A percentile compares a stretch with the other conserved stretches of the same genome.
Conservation (phyloP, 2,113 vertebrate genomes). For the Cochlearius cochlearius region DNA sequence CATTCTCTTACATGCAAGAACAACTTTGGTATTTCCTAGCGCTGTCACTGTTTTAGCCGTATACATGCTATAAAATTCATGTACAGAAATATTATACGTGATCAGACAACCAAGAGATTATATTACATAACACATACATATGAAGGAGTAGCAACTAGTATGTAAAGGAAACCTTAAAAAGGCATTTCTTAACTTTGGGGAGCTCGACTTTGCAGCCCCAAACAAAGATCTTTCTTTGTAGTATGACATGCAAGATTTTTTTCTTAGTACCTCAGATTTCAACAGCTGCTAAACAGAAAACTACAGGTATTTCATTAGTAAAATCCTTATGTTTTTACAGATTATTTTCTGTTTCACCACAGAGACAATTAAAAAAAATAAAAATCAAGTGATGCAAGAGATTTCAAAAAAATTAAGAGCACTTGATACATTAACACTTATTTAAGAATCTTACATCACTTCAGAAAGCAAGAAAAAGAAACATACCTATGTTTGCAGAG, state of each 20-base stretch:
- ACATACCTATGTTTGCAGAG: slow-evolving; percentile 83
- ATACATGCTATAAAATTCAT: background rate
- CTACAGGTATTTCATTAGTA: background rate
- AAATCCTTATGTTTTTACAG: rapidly evolving
- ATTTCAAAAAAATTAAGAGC: background rate
- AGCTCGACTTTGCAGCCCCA: background rate
- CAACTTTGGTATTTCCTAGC: background rate
- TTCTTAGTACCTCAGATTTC: background rate
- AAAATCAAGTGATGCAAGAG: background rate
- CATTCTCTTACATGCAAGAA: background rate
- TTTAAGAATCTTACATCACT: background rate
- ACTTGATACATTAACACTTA: background rate
- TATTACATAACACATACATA: background rate
- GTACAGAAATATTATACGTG: background rate
- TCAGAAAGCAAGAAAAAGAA: background rate
- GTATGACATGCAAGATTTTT: background rate
- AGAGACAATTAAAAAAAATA: background rate
- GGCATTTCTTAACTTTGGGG: background rate
- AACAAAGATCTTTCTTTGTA: background rate
- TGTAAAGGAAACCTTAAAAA: background rate
- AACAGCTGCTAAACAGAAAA: background rate
- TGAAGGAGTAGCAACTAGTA: background rate
- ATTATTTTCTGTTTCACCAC: background rate
- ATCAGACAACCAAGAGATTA: background rate
- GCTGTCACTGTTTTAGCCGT: background rate